These are phyloP conservation scores for Rafetus swinhoei DNA, from an alignment of 2,113 vertebrate genomes.

Conservation along the genomic window DNA sequence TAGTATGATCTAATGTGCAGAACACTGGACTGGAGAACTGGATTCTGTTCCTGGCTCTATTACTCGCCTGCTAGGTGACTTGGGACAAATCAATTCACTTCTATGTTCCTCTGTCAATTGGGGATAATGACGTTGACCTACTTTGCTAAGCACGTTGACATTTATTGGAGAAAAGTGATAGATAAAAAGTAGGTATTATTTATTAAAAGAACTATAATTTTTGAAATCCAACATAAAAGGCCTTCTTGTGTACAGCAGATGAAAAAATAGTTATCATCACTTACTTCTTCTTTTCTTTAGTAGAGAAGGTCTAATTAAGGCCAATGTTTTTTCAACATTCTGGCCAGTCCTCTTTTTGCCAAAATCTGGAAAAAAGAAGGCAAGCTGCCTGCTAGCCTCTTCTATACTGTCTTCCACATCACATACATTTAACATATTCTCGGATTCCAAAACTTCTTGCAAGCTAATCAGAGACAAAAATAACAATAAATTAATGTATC, in stretches of 20 bases:
- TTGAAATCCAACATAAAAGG: neutral
- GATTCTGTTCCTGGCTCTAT: neutral
- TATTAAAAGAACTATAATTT: neutral
- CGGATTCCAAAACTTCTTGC: neutral
- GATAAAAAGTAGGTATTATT: neutral
- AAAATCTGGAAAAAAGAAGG: slow-evolving; percentile 74
- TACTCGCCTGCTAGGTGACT: neutral
- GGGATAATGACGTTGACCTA: neutral
- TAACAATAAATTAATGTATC: neutral
- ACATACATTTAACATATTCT: slow-evolving; percentile 41
- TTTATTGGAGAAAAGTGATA: neutral
- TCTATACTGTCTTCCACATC: slow-evolving; percentile 64
- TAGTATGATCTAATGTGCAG: neutral
- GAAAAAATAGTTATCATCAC: neutral
- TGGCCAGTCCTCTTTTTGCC: neutral
- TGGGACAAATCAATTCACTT: neutral
- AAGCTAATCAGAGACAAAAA: slow-evolving; percentile 1
- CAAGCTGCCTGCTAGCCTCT: slow-evolving; percentile 72
- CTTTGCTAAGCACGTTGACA: neutral
- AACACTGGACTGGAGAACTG: neutral
- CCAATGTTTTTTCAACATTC: slow-evolving; percentile 65
- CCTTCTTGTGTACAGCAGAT: neutral
- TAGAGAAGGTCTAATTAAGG: slow-evolving; percentile 73
- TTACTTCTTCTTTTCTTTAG: slow-evolving; percentile 66
- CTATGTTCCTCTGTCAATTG: neutral